These are phyloP conservation scores for Artibeus jamaicensis DNA, from an alignment of 2,797 vertebrate genomes.

Conservation along the genomic window DNA sequence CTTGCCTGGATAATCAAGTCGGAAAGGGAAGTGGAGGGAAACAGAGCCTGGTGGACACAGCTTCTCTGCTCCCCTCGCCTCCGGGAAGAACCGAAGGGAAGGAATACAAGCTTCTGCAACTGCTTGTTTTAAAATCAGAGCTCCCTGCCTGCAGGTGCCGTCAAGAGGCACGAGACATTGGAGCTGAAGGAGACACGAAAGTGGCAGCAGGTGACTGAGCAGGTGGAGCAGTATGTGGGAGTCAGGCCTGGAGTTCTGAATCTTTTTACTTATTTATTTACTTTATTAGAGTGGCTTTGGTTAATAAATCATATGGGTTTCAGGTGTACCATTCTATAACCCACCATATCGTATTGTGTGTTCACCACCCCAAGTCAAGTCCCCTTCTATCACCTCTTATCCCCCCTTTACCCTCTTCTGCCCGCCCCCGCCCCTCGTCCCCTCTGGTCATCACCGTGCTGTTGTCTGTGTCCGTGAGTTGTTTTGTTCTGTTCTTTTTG, in stretches of 20 bases:
- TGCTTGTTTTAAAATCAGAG: conserved; percentile 36
- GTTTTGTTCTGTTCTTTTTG: background rate
- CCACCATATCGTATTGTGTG: background rate
- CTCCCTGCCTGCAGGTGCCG: background rate
- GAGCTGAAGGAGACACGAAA: background rate
- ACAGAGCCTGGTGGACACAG: background rate
- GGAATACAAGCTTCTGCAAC: conserved; percentile 22
- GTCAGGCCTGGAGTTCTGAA: background rate
- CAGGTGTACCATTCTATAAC: background rate
- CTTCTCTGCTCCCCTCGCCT: background rate
- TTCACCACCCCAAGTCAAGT: background rate
- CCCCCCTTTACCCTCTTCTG: background rate
- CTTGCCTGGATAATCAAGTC: conserved; percentile 63
- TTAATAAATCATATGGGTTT: background rate
- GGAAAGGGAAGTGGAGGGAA: conserved; percentile 57
- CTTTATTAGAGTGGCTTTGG: background rate
- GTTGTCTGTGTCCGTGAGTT: background rate
- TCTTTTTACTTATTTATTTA: background rate
- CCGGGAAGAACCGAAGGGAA: conserved; percentile 14
- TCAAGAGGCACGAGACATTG: background rate
- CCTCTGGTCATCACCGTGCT: background rate
- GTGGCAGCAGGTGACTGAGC: background rate
- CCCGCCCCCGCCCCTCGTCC: background rate
- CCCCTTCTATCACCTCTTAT: background rate
- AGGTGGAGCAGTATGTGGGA: background rate